These are phyloP conservation scores for Argya squamiceps DNA, from an alignment of 2,797 vertebrate genomes.

Conservation along the genomic window DNA sequence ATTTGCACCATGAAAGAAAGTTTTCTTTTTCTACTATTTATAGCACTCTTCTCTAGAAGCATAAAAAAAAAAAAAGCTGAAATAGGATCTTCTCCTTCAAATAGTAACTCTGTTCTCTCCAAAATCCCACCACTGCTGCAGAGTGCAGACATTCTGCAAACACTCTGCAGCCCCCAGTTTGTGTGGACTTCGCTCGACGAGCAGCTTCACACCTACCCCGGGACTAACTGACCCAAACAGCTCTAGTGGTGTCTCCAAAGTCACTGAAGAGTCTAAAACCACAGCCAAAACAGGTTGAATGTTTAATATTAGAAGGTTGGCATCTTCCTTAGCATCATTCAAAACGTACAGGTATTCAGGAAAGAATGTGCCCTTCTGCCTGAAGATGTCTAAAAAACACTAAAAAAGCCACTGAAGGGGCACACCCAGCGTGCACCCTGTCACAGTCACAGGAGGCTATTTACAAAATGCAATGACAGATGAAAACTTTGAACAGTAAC, in stretches of 20 bases:
- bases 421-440: not conserved
- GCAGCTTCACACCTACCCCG: not conserved
- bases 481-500: slow-evolving; percentile 6
- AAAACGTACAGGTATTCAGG: not conserved
- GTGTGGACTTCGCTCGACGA: rapidly evolving
- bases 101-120: slow-evolving; percentile 43
- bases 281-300: not conserved
- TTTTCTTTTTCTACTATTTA: slow-evolving; percentile 59
- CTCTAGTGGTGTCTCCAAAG: not conserved
- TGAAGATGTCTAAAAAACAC: not conserved
- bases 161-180: not conserved
- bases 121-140: slow-evolving; percentile 16
- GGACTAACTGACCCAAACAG: not conserved
- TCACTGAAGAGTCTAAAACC: not conserved
- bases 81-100: slow-evolving; percentile 49
- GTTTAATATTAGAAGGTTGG: not conserved
- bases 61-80: slow-evolving; percentile 45
- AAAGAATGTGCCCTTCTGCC: not conserved
- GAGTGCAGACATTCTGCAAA: not conserved
- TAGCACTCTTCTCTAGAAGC: slow-evolving; percentile 24
- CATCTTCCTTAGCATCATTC: not conserved
- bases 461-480: not conserved
- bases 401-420: not conserved
- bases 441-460: not conserved
- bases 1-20: slow-evolving; percentile 60